phyloP scores from a whole-genome alignment of 35 echinoderm and acorn worm species.

The Holothuria glaberrima region DNA sequence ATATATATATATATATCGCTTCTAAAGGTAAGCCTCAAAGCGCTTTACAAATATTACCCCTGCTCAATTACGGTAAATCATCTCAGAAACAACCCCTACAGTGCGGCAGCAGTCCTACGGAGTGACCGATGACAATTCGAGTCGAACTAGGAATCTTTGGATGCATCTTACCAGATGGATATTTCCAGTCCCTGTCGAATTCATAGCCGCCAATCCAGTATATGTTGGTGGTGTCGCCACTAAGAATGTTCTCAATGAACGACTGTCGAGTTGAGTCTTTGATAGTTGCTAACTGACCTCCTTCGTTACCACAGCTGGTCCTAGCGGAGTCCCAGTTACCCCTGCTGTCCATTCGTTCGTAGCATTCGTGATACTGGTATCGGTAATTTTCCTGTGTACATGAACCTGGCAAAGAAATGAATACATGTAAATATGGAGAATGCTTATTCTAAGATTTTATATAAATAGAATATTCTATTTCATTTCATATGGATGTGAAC shows the following conservation, averaged over 20 bases:
- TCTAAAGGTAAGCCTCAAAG: too few relatives aligned
- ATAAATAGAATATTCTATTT: too few relatives aligned
- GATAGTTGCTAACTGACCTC: slow-evolving; percentile 13
- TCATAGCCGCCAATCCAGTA: slow-evolving; percentile 28
- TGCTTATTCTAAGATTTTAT: too few relatives aligned
- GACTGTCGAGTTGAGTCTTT: slow-evolving; percentile 9
- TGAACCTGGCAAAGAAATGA: not conserved
- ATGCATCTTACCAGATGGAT: slow-evolving; percentile 35
- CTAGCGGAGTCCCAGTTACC: not conserved
- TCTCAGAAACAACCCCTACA: too few relatives aligned
- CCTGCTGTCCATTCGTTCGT: not conserved
- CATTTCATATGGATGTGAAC: too few relatives aligned
- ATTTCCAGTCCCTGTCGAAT: slow-evolving; percentile 18
- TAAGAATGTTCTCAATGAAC: not conserved
- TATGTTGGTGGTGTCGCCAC: not conserved
- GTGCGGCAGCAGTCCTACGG: too few relatives aligned
- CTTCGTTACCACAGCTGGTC: not conserved
- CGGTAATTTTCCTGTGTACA: not conserved
- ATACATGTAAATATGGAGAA: too few relatives aligned
- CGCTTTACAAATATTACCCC: too few relatives aligned
- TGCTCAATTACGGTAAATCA: too few relatives aligned
- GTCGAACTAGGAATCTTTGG: too few relatives aligned
- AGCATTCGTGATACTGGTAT: slow-evolving; percentile 14
- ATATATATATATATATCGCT: too few relatives aligned
- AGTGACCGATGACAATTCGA: too few relatives aligned